Evolutionary conservation across 92 coral and sea anemone species (phyloP), one percentile per base, ranked within the genome.

Genomic region (Diadumene lineata): DNA sequence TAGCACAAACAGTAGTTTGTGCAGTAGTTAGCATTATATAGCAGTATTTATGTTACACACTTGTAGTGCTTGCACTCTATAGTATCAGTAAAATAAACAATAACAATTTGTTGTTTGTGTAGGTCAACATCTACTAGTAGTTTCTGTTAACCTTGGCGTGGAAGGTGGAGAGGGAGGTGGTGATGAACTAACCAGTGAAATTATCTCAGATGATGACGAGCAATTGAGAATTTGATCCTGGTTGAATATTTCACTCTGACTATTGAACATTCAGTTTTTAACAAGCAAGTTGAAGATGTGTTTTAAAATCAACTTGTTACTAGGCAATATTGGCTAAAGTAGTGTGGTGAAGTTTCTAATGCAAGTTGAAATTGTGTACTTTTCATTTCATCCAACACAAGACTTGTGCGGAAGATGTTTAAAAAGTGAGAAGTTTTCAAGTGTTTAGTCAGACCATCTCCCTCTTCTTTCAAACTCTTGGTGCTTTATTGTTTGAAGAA

Each of bases 151-250:
- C 68, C 38, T 84, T 34, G 79, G 53, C 34, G 65, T 81, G 29
- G 90, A 82, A 75, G 87, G 87, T 21, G 90, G 85, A 38, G 97
- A 87, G 79, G 84, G 88, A 60, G 76, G 84, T 71, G 85, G 90
- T 43, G 87, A 91, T 66, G 97, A 91, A 50, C 86, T 88, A 43
- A 85, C 79, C 72, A 69, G 81, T 68, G 93, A 91, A 33, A 75
- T 73, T 82, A 27, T 71, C 46, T 50, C 92, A 32, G 97, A 91
- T 33, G 97, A 91, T 38, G 97, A 91, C 79, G 97, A 91, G 29
- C 89, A 76, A 91, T 91, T 91, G 97, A 84, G 89, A 81, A 86
- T 88, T 80, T 68, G 65, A 34, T 82, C 71, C 51, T 56, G 68
- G 29, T 69, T 72, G 32, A 34, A n/a, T 43, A 19, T 73, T 44